Conservation (phyloP, 2,113 vertebrate genomes). For the Rhegmatorhina hoffmannsi region DNA sequence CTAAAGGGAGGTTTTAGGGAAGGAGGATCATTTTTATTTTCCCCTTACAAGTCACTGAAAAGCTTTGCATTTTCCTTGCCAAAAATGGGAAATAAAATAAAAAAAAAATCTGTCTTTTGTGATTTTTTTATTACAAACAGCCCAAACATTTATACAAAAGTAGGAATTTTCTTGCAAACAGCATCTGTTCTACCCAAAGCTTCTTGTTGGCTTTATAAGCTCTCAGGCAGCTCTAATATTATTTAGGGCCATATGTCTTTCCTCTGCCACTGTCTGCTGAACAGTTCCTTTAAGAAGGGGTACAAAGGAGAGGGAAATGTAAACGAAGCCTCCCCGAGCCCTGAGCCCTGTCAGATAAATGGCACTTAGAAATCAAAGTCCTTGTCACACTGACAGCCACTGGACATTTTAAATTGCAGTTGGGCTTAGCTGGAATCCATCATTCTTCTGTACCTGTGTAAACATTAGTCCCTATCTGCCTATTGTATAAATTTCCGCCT, state of each 20-base stretch:
- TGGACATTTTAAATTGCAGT: not conserved
- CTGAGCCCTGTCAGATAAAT: not conserved
- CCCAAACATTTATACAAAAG: constrained; percentile 12
- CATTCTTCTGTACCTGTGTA: not conserved
- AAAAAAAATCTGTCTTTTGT: not conserved
- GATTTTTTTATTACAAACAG: constrained; percentile 25
- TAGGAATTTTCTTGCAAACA: not conserved
- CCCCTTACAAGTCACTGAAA: not conserved
- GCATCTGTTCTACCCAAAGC: not conserved
- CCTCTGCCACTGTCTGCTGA: not conserved
- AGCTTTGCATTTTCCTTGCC: not conserved
- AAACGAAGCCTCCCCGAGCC: not conserved
- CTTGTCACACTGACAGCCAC: not conserved
- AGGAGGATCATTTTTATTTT: not conserved
- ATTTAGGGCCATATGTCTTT: not conserved
- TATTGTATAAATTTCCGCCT: not conserved
- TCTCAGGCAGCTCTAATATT: not conserved
- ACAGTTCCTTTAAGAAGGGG: not conserved
- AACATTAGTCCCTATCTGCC: not conserved
- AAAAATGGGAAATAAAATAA: not conserved
- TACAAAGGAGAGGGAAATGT: not conserved
- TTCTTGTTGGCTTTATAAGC: not conserved
- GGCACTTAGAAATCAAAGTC: not conserved
- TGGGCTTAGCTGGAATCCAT: not conserved
- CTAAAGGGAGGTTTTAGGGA: not conserved